Base-by-base conservation (phyloP, 1,140 invertebrate species). In the Drosophila micromelanica region DNA sequence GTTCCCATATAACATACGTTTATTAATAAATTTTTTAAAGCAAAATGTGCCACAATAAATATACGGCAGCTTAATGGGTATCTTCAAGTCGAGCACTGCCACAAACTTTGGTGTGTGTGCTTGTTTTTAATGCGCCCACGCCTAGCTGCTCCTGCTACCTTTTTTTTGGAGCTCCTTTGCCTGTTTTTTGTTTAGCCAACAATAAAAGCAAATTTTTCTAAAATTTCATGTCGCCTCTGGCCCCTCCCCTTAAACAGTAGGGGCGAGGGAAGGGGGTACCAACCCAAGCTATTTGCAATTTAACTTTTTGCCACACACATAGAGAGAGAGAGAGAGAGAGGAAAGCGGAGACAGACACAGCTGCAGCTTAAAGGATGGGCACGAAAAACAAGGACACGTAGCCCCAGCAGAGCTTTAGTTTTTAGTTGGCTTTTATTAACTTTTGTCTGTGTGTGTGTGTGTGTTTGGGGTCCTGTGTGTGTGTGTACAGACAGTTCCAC, bases 361-460 rank as follows among this genome's bases (percentile, higher is more conserved):
- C 32, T 23, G 59, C 8, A 51, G 59, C 68, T 37, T 37, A 52
- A 59, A 23, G 59, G 68, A 51, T 64, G 64, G 74, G 64, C 61
- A 49, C 52, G 73, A 48, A 76, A 76, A 84, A 84, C 73, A 81
- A 76, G 70, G 65, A 71, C 81, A 86, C 81, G 81, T 86, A 81
- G 70, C 73, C 70, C 55, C n/a, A 73, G 60, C 64, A 73, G 63
- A 76, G 78, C 82, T 86, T 87, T 86, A 86, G 82, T 86, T 86
- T 86, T 87, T 87, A 78, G 82, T 86, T 86, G 82, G 82, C 78
- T 87, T 86, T 87, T 86, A 86, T 86, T 86, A 86, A 86, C 82
- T 86, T 87, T 86, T 87, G 82, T 86, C 55, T 80, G 61, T 30
- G n/a, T n/a, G 23, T 6, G 9, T 42, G 20, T 17, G 5, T 43